Base-by-base conservation (phyloP, 92 coral and sea anemone genomes). In the Chrysogorgia sp. region DNA sequence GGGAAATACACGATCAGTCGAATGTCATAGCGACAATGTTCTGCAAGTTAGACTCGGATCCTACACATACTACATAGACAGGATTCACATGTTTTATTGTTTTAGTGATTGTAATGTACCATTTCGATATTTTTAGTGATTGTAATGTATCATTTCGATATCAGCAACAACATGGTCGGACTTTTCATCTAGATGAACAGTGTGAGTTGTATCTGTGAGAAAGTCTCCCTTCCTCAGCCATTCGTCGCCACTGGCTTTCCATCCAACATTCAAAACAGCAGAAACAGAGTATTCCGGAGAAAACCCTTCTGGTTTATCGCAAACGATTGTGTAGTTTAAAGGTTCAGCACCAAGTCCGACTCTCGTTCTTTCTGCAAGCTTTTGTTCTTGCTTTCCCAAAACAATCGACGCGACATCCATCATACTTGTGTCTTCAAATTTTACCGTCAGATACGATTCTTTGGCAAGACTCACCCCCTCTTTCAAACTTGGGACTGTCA, bases 241-340 rank as follows among this genome's bases (percentile, higher is more conserved):
- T 1, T 78, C 74, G 3, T 82, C 67, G 20, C 81, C 79, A 52
- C 85, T 68, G 2, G 86, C 68, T 50, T 76, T 71, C 98, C 98
- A 93, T 6, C 98, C 98, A n/a, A 93, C 89, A 37, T 91, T 91
- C 61, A 93, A 76, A 19, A 91, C 94, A 4, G 90, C 98, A 7
- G 97, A 91, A 7, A 93, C 82, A 33, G 84, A 49, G 74, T 89
- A 85, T 20, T 40, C 52, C 31, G 84, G 74, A 41, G 57, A 84
- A 9, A 37, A 17, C 41, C 63, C 24, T 14, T 43, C 25, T 4
- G 98, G 97, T 63, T 81, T 91, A 40, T 89, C 85, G 49, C 88
- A 80, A 26, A 62, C 79, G 26, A 93, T 84, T 24, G 84, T 34
- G 89, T 91, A 93, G 49, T 81, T 81, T 37, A 93, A 87, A 37